Conservation (phyloP, 2,113 vertebrate species). For the Urocynchramus pylzowi region DNA sequence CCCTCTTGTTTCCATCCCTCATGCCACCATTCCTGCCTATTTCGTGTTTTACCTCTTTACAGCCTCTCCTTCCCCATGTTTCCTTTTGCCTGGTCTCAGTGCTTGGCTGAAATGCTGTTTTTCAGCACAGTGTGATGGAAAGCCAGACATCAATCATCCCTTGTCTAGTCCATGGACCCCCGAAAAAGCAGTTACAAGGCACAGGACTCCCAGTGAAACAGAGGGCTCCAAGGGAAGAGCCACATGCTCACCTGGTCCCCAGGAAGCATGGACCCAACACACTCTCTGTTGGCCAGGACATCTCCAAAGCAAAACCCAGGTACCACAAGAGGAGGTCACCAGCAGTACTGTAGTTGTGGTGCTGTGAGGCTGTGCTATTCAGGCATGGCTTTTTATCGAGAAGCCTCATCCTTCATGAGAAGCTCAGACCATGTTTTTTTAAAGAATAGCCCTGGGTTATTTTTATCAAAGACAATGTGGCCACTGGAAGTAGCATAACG, state of each 20-base stretch:
- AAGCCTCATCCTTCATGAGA: not conserved
- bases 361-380: not conserved
- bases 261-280: not conserved
- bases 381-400: not conserved
- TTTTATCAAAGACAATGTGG: constrained; percentile 1
- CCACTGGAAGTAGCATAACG: not conserved
- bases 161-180: not conserved
- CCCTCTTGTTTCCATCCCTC: not conserved
- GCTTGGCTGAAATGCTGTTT: not conserved
- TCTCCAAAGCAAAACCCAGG: not conserved
- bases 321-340: not conserved
- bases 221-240: not conserved
- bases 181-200: not conserved
- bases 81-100: not conserved
- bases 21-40: not conserved
- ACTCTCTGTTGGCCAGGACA: not conserved
- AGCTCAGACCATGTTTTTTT: not conserved
- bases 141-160: not conserved
- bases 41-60: not conserved
- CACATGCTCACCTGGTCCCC: not conserved
- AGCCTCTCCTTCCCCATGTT: not conserved
- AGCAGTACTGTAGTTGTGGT: not conserved
- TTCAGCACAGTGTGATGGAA: not conserved
- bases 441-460: not conserved
- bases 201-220: not conserved